phyloP scores from a whole-genome alignment of 2,888 invertebrate genomes.

The Hetaerina titia region DNA sequence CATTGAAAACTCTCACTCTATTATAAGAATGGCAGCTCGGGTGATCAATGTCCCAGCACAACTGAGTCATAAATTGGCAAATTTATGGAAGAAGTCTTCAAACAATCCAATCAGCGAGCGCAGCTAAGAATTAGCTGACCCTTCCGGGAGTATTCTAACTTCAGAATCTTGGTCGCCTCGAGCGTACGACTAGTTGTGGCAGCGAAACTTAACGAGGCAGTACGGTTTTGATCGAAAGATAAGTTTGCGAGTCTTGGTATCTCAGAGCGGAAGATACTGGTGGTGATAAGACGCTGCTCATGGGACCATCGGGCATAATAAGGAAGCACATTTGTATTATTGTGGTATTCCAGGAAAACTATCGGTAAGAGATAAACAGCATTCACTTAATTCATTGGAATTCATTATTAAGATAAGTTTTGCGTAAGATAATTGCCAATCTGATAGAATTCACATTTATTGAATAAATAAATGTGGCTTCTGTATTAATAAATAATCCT shows the following conservation, averaged over 20 bases:
- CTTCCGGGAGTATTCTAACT: background rate
- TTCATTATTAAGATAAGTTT: background rate
- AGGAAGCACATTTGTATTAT: background rate
- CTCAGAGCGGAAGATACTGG: background rate
- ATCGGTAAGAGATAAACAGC: background rate
- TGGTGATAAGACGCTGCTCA: background rate
- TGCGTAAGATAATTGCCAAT: background rate
- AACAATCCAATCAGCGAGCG: background rate
- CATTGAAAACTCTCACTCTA: background rate
- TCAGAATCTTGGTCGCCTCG: background rate
- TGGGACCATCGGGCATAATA: background rate
- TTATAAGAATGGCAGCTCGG: background rate
- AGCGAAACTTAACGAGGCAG: slow-evolving; percentile 20
- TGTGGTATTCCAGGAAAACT: background rate
- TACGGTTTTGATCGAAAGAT: slow-evolving; percentile 33
- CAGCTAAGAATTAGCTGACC: background rate
- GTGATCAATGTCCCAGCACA: slow-evolving; percentile 30
- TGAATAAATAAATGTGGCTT: too few relatives aligned
- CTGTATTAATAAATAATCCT: too few relatives aligned
- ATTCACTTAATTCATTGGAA: background rate
- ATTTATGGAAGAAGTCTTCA: slow-evolving; percentile 28
- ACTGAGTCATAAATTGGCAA: slow-evolving; percentile 25
- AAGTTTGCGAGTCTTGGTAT: background rate
- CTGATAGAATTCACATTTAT: too few relatives aligned
- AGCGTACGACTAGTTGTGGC: slow-evolving; percentile 17